Percentiles rank a stretch among this genome's conserved stretches.
Evolutionary conservation across 35 echinoderm and acorn worm species (phyloP).

Genomic region (Apostichopus japonicus): DNA sequence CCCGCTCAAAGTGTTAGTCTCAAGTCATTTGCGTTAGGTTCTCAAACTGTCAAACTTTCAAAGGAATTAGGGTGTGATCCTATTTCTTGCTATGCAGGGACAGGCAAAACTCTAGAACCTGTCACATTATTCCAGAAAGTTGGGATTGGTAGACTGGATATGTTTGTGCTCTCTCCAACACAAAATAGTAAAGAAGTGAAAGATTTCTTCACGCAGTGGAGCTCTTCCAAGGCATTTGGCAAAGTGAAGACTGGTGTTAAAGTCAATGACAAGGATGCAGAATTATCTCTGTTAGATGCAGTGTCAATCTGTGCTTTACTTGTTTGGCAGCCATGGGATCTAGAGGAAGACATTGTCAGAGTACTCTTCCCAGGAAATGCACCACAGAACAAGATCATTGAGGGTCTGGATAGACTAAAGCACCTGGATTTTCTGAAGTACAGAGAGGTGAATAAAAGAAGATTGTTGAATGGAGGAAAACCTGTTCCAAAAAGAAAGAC

Average conservation of each 20-base stretch:
- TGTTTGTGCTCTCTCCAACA: slow-evolving; percentile 91
- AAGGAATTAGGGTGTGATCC: slow-evolving; percentile 86
- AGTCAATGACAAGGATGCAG: slow-evolving; percentile 91
- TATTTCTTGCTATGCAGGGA: slow-evolving; percentile 72
- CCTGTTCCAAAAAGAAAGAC: slow-evolving; percentile 54
- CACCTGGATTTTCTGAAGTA: slow-evolving; percentile 92
- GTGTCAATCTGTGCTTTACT: slow-evolving; percentile 95
- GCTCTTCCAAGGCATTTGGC: slow-evolving; percentile 73
- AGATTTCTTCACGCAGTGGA: slow-evolving; percentile 94
- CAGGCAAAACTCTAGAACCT: slow-evolving; percentile 85
- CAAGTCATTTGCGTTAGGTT: slow-evolving; percentile 76
- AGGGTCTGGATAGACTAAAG: slow-evolving; percentile 93
- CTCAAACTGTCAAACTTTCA: slow-evolving; percentile 77
- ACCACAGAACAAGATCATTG: slow-evolving; percentile 91
- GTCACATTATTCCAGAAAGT: slow-evolving; percentile 98
- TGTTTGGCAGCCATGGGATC: slow-evolving; percentile 96
- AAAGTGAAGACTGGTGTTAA: slow-evolving; percentile 97
- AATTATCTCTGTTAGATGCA: slow-evolving; percentile 76
- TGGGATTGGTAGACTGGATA: slow-evolving; percentile 93
- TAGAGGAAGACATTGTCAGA: slow-evolving; percentile 86
- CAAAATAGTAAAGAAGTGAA: slow-evolving; percentile 97
- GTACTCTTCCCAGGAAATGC: slow-evolving; percentile 98
- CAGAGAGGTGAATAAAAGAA: slow-evolving; percentile 66
- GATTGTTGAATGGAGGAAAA: slow-evolving; percentile 63
- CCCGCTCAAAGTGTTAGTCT: slow-evolving; percentile 60